Conservation (phyloP, 2,888 invertebrate genomes). For the Tenthredo mesomela region DNA sequence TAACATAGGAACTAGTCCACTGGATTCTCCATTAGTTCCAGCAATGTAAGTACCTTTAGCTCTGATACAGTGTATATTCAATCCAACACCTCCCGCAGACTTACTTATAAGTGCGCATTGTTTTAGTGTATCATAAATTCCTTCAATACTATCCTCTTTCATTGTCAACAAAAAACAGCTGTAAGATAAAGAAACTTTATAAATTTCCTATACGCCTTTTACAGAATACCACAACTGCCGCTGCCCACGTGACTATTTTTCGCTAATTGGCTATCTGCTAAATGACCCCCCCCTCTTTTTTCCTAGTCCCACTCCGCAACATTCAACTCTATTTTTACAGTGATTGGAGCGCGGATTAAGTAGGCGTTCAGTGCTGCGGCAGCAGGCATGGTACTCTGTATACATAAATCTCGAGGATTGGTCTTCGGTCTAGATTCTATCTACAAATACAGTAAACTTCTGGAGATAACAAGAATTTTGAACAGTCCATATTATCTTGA, state of each 20-base stretch:
- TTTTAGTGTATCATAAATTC: slow-evolving; percentile 94
- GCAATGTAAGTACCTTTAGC: slow-evolving; percentile 95
- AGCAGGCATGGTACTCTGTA: background rate
- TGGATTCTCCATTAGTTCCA: slow-evolving; percentile 96
- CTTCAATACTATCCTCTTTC: slow-evolving; percentile 96
- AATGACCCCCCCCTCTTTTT: background rate
- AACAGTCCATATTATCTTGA: background rate
- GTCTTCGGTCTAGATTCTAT: background rate
- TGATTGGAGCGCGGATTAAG: background rate
- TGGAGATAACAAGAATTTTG: background rate
- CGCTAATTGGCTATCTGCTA: background rate
- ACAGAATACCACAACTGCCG: background rate
- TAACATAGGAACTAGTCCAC: slow-evolving; percentile 97
- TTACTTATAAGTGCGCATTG: slow-evolving; percentile 98
- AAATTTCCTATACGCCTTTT: background rate
- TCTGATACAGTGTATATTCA: slow-evolving; percentile 97
- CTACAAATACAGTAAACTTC: background rate
- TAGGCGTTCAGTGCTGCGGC: background rate
- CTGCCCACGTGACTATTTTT: background rate
- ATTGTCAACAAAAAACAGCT: slow-evolving; percentile 97
- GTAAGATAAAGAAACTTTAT: slow-evolving; percentile 38
- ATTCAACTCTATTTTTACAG: background rate
- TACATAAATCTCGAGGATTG: background rate
- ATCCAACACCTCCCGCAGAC: slow-evolving; percentile 97
- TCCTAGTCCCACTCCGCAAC: background rate